These are phyloP conservation scores for Carassius carassius DNA, from an alignment of 2,113 vertebrate species.

Conservation along the genomic window DNA sequence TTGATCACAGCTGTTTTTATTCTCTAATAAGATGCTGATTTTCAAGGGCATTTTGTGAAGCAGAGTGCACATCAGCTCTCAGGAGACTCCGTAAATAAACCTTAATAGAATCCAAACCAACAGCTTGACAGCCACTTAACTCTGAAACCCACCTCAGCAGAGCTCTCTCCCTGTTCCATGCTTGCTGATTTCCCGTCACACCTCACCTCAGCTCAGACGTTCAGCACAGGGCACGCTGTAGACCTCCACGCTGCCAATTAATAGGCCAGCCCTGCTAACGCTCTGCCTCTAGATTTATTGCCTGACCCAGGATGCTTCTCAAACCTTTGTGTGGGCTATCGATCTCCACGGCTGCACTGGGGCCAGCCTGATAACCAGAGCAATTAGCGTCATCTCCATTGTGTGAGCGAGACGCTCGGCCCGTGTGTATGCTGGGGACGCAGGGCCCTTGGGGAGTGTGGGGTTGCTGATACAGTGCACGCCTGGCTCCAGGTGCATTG, in stretches of 20 bases:
- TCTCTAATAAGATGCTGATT: not conserved
- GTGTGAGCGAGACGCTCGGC: slow-evolving; percentile 62
- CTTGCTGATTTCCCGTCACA: slow-evolving; percentile 17
- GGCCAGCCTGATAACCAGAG: slow-evolving; percentile 67
- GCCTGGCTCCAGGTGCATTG: slow-evolving; percentile 49
- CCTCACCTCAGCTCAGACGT: slow-evolving; percentile 26
- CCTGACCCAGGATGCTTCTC: slow-evolving; percentile 60
- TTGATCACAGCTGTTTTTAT: not conserved
- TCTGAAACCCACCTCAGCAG: slow-evolving; percentile 21
- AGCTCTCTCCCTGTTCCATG: not conserved
- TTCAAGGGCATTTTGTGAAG: slow-evolving; percentile 27
- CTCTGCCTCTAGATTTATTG: slow-evolving; percentile 72
- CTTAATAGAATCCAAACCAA: slow-evolving; percentile 37
- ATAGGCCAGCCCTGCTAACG: slow-evolving; percentile 36
- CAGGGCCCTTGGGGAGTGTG: not conserved
- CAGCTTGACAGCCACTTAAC: slow-evolving; percentile 31
- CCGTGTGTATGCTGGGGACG: slow-evolving; percentile 31
- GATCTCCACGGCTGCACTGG: slow-evolving; percentile 72
- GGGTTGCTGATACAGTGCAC: slow-evolving; percentile 40
- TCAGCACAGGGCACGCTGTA: slow-evolving; percentile 38
- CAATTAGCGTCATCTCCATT: slow-evolving; percentile 76
- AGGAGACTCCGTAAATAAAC: slow-evolving; percentile 29
- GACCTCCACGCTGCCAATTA: slow-evolving; percentile 66
- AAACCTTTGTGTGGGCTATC: slow-evolving; percentile 74
- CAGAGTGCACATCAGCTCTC: slow-evolving; percentile 14